phyloP scores from a whole-genome alignment of 2,888 invertebrate genomes.

The Hyppa rectilinea region DNA sequence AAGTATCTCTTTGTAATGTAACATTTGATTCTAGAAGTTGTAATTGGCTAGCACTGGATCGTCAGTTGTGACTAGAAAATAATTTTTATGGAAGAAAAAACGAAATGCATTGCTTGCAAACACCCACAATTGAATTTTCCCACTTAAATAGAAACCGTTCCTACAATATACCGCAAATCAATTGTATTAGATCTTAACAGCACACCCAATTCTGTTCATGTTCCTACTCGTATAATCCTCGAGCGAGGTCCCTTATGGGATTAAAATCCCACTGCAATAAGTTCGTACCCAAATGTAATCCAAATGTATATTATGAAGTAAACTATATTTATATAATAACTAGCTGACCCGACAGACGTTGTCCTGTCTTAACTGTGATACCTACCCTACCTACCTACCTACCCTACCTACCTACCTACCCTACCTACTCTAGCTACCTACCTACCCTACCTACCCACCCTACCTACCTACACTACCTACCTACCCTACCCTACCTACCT shows the following conservation, averaged over 20 bases:
- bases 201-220: slow-evolving; percentile 21
- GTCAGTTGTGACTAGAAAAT: not conserved
- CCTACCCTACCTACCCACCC: too few species aligned
- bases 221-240: slow-evolving; percentile 49
- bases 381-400: too few species aligned
- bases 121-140: not conserved
- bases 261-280: slow-evolving; percentile 45
- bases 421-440: too few species aligned
- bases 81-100: not conserved
- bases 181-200: slow-evolving; percentile 18
- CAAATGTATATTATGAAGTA: slow-evolving; percentile 2
- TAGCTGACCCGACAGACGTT: too few species aligned
- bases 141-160: not conserved
- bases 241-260: slow-evolving; percentile 35
- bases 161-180: slow-evolving; percentile 3
- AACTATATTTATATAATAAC: too few species aligned
- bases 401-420: too few species aligned
- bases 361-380: too few species aligned
- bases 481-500: too few species aligned
- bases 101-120: not conserved
- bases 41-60: not conserved
- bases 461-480: too few species aligned
- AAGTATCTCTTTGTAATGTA: too few species aligned
- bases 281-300: slow-evolving; percentile 24
- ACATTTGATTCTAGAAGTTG: not conserved